Evolutionary conservation across 2,113 vertebrate genomes (phyloP).

Genomic region (Tenebrosternarchus preto): DNA sequence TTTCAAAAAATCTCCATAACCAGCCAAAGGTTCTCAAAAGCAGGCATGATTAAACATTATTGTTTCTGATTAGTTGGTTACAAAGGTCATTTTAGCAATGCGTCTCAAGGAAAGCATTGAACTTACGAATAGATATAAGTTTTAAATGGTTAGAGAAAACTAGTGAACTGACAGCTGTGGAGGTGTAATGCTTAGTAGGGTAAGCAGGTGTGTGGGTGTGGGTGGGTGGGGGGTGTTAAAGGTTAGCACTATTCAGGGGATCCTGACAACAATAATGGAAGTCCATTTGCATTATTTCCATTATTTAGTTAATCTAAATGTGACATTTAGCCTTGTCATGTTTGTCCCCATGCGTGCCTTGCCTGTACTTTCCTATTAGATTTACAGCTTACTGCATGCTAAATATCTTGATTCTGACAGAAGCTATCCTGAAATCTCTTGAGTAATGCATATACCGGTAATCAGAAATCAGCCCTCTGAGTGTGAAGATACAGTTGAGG

Average conservation of each 20-base stretch:
- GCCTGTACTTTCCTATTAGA: background rate
- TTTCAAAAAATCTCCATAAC: no score
- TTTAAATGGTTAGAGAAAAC: background rate
- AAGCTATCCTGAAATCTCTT: background rate
- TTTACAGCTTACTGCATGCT: background rate
- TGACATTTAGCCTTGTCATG: background rate
- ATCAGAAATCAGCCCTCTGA: background rate
- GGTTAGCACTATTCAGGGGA: background rate
- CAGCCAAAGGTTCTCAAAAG: background rate
- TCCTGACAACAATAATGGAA: background rate
- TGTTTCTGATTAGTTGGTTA: conserved; percentile 1
- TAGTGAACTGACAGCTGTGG: background rate
- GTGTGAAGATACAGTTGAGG: background rate
- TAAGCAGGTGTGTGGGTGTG: background rate
- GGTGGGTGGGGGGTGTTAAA: background rate
- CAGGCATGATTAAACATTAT: background rate
- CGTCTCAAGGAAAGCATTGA: background rate
- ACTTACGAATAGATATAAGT: background rate
- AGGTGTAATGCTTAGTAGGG: background rate
- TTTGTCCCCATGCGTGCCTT: no score
- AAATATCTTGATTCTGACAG: background rate
- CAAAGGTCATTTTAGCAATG: background rate
- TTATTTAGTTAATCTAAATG: background rate
- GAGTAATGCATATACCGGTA: background rate
- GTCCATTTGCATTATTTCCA: background rate